Base-by-base conservation (phyloP, 1,140 invertebrate genomes). In the Amyelois transitella region DNA sequence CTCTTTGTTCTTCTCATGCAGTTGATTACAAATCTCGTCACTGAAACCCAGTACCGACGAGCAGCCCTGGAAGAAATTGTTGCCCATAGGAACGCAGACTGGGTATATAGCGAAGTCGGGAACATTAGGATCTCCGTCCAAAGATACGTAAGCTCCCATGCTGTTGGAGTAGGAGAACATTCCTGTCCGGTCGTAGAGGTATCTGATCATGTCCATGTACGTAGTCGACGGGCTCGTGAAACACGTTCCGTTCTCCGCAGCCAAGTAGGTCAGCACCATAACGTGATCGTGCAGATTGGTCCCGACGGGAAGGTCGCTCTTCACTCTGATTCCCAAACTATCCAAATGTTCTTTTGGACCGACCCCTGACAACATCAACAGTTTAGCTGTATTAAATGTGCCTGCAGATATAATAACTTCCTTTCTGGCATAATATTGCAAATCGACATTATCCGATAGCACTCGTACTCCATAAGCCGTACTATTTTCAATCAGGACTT, bases 271-370 rank as follows among this genome's bases (percentile, higher is more conserved):
- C 1, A 84, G 92, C 0, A 93, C 93, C 91, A 95, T 93, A 0
- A 94, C 90, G 64, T 93, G 92, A 59, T 93, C 92, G 58, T 93
- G 91, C 0, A 96, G 88, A 77, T 95, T 95, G 6, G 91, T 74
- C 0, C 94, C 94, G 0, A 96, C 94, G 0, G 93, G 91, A 4
- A 94, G 81, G 64, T 94, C 91, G 49, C 82, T 56, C 0, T 91
- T 66, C 0, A 91, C 65, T 0, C 81, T 55, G 6, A 94, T 90
- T 2, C 74, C 82, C 3, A 90, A 61, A 2, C 79, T 54, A 38
- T 79, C 51, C 21, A 89, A 59, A 50, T 88, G 75, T 1, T 76
- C 60, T 69, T 81, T 71, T 56, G 85, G 79, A 49, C 90, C 81
- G 25, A 89, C 62, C 49, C 89, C 72, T 43, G 90, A 82, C 44